Percentiles rank a stretch among this genome's conserved stretches.
These are phyloP conservation scores for Phenacoccus solenopsis DNA, from an alignment of 1,140 invertebrate genomes.

Conservation along the genomic window DNA sequence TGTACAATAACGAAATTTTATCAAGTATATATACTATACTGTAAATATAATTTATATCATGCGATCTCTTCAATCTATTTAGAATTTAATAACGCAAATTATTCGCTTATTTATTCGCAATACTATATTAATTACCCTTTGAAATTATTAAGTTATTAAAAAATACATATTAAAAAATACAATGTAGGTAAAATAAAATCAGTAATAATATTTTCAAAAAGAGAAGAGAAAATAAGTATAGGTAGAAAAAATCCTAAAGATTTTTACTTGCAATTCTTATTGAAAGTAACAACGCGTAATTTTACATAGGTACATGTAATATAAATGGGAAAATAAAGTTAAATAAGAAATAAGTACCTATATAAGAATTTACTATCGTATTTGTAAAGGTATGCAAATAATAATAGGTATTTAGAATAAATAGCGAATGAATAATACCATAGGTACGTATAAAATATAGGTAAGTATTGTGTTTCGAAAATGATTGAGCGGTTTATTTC, in stretches of 20 bases:
- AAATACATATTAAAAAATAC: not conserved
- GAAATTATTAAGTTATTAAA: not conserved
- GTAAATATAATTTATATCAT: too few species aligned
- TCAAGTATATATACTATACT: too few species aligned
- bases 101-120: not conserved
- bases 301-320: not conserved
- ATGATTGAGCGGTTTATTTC: not conserved
- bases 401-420: too few species aligned
- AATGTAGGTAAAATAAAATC: not conserved
- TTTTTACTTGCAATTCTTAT: not conserved
- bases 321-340: not conserved
- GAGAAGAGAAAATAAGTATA: not conserved
- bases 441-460: not conserved
- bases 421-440: not conserved
- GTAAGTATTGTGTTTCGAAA: not conserved
- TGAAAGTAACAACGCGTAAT: not conserved
- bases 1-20: too few species aligned
- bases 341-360: not conserved
- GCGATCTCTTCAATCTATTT: too few species aligned
- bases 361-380: not conserved
- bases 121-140: not conserved
- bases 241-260: not conserved
- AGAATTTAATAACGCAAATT: too few species aligned
- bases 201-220: not conserved
- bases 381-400: too few species aligned